Base-by-base conservation (phyloP, 1,140 invertebrate species). In the Sinonovacula constricta region DNA sequence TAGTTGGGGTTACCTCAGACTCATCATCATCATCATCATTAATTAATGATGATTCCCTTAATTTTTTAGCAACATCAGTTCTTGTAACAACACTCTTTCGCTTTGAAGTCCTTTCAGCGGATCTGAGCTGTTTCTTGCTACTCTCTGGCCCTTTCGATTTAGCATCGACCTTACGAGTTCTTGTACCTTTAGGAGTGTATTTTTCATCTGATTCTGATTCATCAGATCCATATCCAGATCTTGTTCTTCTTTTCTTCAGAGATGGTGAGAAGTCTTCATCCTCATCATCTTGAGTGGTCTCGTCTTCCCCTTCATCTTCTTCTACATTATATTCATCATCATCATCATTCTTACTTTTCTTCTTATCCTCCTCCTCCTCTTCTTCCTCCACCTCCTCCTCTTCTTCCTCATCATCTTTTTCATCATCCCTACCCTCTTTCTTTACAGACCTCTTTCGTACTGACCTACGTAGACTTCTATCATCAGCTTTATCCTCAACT, bases 141-240 rank as follows among this genome's bases (percentile, higher is more conserved):
- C 31, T 24, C 14, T 66, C 62, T 45, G 30, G 36, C 18, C 39
- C 39, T 45, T 45, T 45, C 7, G 39, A 45, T 54, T 74, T 74
- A 15, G 49, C 45, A 53, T 54, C 45, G 18, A 70, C 2, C 5
- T 66, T 36, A 56, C 72, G 56, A 3, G 72, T 66, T 66, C 53
- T 76, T 57, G 72, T 76, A 28, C 72, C 33, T 67, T 59, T 76
- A 31, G 62, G 63, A 18, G 33, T 76, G 59, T 67, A 76, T 18
- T 31, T 26, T n/a, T 76, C 62, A 26, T 53, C 51, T 30, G 62
- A 56, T 2, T 10, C 45, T 36, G 71, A 74, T 3, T 74, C 60
- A n/a, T 33, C 53, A 15, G 54, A 45, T 3, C 10, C 33, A 33
- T 7, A 18, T 12, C 26, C 51, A 0, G 49, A 3, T 1, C 12